phyloP scores from a whole-genome alignment of 2,113 vertebrate genomes.

The Castor canadensis region DNA sequence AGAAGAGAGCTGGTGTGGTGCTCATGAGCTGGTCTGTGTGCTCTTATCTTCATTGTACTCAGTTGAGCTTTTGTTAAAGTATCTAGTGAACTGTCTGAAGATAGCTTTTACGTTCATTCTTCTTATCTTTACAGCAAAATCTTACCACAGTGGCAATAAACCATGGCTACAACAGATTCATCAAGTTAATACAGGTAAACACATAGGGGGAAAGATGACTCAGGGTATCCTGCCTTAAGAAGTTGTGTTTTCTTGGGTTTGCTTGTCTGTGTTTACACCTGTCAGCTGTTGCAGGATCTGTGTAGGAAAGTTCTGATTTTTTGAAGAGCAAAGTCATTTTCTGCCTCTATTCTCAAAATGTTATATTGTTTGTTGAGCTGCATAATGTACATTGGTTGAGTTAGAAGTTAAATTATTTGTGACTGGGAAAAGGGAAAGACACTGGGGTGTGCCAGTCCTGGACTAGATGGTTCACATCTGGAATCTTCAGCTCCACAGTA shows the following conservation, averaged over 20 bases:
- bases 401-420: background rate
- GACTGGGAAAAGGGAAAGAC: background rate
- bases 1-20: background rate
- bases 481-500: background rate
- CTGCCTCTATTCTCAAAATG: background rate
- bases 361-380: background rate
- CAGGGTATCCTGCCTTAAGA: background rate
- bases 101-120: background rate
- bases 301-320: background rate
- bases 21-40: too few species aligned
- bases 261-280: background rate
- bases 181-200: slow-evolving; percentile 91
- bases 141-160: slow-evolving; percentile 87
- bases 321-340: background rate
- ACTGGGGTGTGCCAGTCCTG: background rate
- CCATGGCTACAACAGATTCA: slow-evolving; percentile 89
- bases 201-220: too few species aligned
- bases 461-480: background rate
- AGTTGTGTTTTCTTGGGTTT: background rate
- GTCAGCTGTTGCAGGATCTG: background rate
- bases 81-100: background rate
- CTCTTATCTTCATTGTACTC: background rate
- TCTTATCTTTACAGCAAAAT: slow-evolving; percentile 81
- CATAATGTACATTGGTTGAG: accelerated
- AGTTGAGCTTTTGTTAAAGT: background rate